Conservation (phyloP, 2,113 vertebrate genomes). For the Manacus vitellinus region DNA sequence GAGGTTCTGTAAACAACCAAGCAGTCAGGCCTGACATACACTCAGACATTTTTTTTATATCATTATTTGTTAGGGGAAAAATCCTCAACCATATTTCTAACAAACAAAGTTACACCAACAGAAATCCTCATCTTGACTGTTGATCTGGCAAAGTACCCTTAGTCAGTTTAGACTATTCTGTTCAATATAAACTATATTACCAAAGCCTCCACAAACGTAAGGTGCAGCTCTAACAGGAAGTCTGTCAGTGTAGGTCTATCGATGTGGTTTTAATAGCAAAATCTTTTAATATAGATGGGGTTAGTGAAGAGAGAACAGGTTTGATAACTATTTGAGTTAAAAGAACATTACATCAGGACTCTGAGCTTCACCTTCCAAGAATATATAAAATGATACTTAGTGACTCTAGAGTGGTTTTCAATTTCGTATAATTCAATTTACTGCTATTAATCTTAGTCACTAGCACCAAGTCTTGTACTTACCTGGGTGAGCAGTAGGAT, state of each 20-base stretch:
- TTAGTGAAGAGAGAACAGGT: not conserved
- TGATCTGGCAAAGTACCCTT: not conserved
- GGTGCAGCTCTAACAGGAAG: not conserved
- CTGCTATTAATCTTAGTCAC: not conserved
- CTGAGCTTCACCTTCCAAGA: not conserved
- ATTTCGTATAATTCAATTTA: not conserved
- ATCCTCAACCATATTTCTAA: not conserved
- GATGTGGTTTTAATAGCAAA: not conserved
- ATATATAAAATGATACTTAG: not conserved
- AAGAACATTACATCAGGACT: not conserved
- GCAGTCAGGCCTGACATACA: not conserved
- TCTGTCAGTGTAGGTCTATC: not conserved
- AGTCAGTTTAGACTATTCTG: not conserved
- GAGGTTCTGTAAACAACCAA: not conserved
- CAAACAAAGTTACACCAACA: not conserved
- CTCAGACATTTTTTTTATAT: not conserved
- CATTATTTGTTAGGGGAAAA: not conserved
- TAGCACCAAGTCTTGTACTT: not conserved
- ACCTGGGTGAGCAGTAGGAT: not conserved
- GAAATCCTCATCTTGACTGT: not conserved
- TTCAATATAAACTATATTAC: not conserved
- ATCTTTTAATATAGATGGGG: not conserved
- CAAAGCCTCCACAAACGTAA: not conserved
- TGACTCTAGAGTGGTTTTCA: not conserved
- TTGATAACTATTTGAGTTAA: not conserved